These are phyloP conservation scores for Clarias pachynema DNA, from an alignment of 2,797 vertebrate genomes.

Conservation along the genomic window DNA sequence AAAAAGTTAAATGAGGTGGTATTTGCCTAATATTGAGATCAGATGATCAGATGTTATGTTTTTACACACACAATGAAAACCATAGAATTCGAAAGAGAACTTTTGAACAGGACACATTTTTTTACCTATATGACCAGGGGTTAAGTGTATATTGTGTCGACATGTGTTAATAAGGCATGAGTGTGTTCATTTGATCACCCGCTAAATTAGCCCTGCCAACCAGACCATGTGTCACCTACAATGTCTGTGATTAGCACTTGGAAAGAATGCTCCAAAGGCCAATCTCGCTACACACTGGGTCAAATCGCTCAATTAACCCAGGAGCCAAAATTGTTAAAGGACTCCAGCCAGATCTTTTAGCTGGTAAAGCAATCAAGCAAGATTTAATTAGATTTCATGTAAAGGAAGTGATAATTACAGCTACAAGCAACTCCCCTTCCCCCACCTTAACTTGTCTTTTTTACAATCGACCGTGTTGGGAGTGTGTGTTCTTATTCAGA, in stretches of 20 bases:
- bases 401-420: conserved; percentile 17
- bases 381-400: neutral
- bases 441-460: conserved; percentile 3
- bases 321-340: neutral
- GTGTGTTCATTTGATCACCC: neutral
- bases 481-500: neutral
- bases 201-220: neutral
- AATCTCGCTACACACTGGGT: neutral
- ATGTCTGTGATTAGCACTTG: too few relatives aligned
- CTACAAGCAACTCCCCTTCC: neutral
- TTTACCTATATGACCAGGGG: neutral
- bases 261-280: neutral
- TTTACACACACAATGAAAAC: too few relatives aligned
- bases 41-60: too few relatives aligned
- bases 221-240: neutral
- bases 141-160: neutral
- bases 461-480: neutral
- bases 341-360: neutral
- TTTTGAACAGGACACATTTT: neutral
- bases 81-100: too few relatives aligned
- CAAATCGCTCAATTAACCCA: neutral
- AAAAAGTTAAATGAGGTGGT: too few relatives aligned
- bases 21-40: too few relatives aligned
- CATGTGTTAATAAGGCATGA: neutral
- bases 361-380: neutral